These are phyloP conservation scores for Hydropsyche tenuis DNA, from an alignment of 1,140 invertebrate species.

Conservation along the genomic window DNA sequence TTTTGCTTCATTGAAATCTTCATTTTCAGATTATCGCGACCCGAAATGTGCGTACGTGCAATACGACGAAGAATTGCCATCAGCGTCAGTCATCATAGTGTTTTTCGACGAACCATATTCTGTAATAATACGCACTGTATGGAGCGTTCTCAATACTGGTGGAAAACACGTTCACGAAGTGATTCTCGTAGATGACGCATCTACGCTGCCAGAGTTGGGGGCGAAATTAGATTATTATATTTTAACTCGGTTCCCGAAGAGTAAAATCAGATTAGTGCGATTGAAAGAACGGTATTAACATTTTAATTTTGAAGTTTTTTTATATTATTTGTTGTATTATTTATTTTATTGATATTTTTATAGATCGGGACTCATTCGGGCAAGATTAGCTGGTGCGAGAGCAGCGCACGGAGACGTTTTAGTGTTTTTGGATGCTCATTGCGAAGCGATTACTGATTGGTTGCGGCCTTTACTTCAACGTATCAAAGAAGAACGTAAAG, in stretches of 20 bases:
- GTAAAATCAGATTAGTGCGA: conserved; percentile 78
- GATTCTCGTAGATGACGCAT: conserved; percentile 86
- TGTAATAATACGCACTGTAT: conserved; percentile 82
- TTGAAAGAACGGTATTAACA: conserved; percentile 71
- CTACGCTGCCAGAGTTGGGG: conserved; percentile 58
- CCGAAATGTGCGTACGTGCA: conserved; percentile 59
- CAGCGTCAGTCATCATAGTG: conserved; percentile 77
- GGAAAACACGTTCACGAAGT: conserved; percentile 76
- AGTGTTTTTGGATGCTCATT: conserved; percentile 96
- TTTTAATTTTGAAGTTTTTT: background rate
- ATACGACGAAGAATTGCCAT: conserved; percentile 63
- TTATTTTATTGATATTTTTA: background rate
- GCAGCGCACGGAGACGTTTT: conserved; percentile 82
- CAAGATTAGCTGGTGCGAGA: conserved; percentile 81
- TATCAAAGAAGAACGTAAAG: conserved; percentile 78
- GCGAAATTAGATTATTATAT: conserved; percentile 82
- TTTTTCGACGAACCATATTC: conserved; percentile 92
- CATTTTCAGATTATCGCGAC: conserved; percentile 61
- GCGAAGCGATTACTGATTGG: conserved; percentile 85
- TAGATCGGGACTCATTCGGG: conserved; percentile 82
- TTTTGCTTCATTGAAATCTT: no score
- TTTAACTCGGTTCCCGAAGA: conserved; percentile 66
- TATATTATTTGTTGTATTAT: background rate
- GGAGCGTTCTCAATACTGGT: conserved; percentile 85
- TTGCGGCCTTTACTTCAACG: conserved; percentile 85